These are phyloP conservation scores for Panagrolaimus sp. DNA, from an alignment of 1,140 invertebrate species.

Conservation along the genomic window DNA sequence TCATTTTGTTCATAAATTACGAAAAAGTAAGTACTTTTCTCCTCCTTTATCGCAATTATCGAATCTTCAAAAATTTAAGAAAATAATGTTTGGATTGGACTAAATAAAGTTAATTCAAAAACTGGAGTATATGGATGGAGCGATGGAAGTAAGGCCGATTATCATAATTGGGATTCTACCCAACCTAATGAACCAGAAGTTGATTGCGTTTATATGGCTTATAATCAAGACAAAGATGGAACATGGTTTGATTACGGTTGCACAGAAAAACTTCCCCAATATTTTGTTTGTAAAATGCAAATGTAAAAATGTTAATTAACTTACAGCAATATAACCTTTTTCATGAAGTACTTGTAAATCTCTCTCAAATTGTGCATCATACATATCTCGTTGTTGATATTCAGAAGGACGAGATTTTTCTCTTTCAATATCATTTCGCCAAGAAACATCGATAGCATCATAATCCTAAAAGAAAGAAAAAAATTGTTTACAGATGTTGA, in stretches of 20 bases:
- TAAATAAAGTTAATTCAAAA: conserved; percentile 44
- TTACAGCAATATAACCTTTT: conserved; percentile 43
- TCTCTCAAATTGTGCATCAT: conserved; percentile 43
- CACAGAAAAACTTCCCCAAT: conserved; percentile 46
- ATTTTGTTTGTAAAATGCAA: conserved; percentile 49
- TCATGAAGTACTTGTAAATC: conserved; percentile 55
- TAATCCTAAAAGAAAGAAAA: conserved; percentile 48
- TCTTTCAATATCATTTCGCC: conserved; percentile 51
- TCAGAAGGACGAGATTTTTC: conserved; percentile 40
- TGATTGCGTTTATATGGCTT: conserved; percentile 53
- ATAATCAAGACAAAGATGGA: conserved; percentile 48
- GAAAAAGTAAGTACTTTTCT: conserved; percentile 42
- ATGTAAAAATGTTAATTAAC: conserved; percentile 16
- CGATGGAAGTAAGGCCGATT: conserved; percentile 34
- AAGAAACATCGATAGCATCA: conserved; percentile 52
- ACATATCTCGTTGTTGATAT: background rate
- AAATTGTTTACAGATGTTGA: background rate
- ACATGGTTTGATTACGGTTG: conserved; percentile 55
- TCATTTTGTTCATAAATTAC: conserved; percentile 44
- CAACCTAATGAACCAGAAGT: conserved; percentile 52
- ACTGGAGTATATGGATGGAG: conserved; percentile 44
- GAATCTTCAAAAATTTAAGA: conserved; percentile 31
- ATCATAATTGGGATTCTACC: conserved; percentile 52
- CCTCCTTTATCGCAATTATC: background rate
- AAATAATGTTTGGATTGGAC: conserved; percentile 55